Evolutionary conservation across 1,140 invertebrate species (phyloP).

Genomic region (Temnothorax curvispinosus): DNA sequence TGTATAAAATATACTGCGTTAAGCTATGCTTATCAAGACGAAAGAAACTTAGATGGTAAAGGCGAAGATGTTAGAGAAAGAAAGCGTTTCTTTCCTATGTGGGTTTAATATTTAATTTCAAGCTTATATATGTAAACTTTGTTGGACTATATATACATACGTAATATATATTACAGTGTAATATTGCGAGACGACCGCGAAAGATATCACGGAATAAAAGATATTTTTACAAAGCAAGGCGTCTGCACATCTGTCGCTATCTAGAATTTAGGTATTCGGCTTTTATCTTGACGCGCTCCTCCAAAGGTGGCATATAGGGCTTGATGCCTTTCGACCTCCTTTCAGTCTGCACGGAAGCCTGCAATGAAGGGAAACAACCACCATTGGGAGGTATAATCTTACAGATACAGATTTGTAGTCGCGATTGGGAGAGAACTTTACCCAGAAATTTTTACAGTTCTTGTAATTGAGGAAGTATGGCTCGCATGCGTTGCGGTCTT

Average conservation of each 20-base stretch:
- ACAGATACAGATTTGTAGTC: neutral
- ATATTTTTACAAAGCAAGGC: conserved; percentile 49
- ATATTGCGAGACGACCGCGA: neutral
- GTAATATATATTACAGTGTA: conserved; percentile 10
- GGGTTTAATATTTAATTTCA: neutral
- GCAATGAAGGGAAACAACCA: conserved; percentile 19
- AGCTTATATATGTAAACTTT: neutral
- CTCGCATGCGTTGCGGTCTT: conserved; percentile 46
- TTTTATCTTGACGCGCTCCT: conserved; percentile 77
- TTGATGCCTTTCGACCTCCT: conserved; percentile 21
- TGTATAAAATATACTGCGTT: conserved; percentile 18
- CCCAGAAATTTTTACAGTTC: conserved; percentile 74
- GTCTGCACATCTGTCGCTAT: neutral
- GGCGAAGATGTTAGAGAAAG: neutral
- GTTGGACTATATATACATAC: conserved; percentile 28
- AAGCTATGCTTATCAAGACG: neutral
- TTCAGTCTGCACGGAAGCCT: conserved; percentile 53
- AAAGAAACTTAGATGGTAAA: conserved; percentile 1
- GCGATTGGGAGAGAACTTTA: conserved; percentile 45
- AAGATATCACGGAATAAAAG: conserved; percentile 28
- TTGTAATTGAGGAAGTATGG: conserved; percentile 71
- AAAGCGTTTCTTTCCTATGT: neutral
- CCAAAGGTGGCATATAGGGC: conserved; percentile 72
- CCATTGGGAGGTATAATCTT: neutral
- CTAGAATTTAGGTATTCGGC: conserved; percentile 63